Evolutionary conservation across 2,797 vertebrate genomes (phyloP), one percentile per base, ranked within the genome.

Genomic region (Halcyon leucocephala): DNA sequence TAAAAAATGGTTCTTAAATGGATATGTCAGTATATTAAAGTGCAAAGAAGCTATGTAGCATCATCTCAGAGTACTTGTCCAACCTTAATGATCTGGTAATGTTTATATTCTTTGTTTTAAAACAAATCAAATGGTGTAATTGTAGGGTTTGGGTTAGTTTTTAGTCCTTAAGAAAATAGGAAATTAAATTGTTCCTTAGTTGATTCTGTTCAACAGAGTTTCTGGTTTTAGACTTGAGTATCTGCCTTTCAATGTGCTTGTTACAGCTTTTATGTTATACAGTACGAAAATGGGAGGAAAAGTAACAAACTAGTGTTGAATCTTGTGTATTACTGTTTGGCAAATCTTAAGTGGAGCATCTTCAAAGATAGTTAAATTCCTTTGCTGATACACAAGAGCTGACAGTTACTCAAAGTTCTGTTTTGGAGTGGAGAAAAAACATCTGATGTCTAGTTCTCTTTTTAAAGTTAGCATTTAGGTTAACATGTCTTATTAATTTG

Each of bases 231-330:
- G 22, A 62, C 19, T 69, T 79, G 6, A 62, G 12, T 22, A 25
- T 18, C 25, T 70, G 21, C 29, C 18, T 93, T 82, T 46, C 85
- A 39, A 71, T 67, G 14, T 49, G 21, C 3, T 86, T 60, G 10
- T 41, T 77, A 22, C 10, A 41, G 4, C 5, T 86, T 74, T 72
- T 89, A 51, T 82, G 15, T n/a, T 41, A 33, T 9, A 12, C 14
- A 71, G 0, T 25, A 22, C 26, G 28, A 77, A 80, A 82, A 61
- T 0, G 7, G 13, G 16, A 1, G 8, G 15, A 28, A 2, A 28
- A 28, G 17, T 29, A 39, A 10, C 29, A 81, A 10, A 37, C 14
- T 58, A 4, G 26, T 42, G 10, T 57, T 81, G 42, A 58, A 62
- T 28, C 22, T 83, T 73, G 10, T 58, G 8, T 48, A 21, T 49